Base-by-base conservation (phyloP, 2,113 vertebrate species). In the Cromileptes altivelis region DNA sequence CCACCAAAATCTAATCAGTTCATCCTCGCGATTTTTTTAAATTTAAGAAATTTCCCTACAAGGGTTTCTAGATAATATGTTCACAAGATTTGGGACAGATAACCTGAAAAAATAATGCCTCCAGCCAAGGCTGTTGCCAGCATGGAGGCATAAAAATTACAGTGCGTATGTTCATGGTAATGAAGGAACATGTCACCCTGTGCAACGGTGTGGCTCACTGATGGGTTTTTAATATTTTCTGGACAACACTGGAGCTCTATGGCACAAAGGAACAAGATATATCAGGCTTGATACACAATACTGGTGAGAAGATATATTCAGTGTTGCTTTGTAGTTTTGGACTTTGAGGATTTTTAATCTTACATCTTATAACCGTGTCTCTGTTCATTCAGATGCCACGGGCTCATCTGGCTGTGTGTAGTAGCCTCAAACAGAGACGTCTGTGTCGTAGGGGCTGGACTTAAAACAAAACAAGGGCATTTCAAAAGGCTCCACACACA, bases 371-470 rank as follows among this genome's bases (percentile, higher is more conserved):
- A 56, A n/a, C 62, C 23, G 23, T 6, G 52, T 30, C 18, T 75
- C 64, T 74, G 30, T 64, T 80, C 53, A 62, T 79, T 81, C 23
- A 70, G 50, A 77, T 65, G 75, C 75, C 71, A 73, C 27, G 2
- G 56, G 53, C 27, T 72, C 82, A 52, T 37, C 49, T 58, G 27
- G 55, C 12, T 9, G 50, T 21, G 71, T 13, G 64, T 60, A 47
- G 69, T 42, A 47, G 63, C 82, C 68, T 55, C 63, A 10, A 82
- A 90, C 86, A 92, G 88, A 88, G 79, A 71, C 19, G 25, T 63
- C 75, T 81, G 80, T 89, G 85, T 82, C 2, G 33, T 19, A 2
- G 14, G 53, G 53, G 53, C 73, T 19, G 62, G 42, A 62, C 64
- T 27, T 27, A 14, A 55, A 50, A 60, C 73, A 45, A 19, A 50